These are phyloP conservation scores for Phytoseiulus persimilis DNA, from an alignment of 2,888 invertebrate genomes.

Conservation along the genomic window DNA sequence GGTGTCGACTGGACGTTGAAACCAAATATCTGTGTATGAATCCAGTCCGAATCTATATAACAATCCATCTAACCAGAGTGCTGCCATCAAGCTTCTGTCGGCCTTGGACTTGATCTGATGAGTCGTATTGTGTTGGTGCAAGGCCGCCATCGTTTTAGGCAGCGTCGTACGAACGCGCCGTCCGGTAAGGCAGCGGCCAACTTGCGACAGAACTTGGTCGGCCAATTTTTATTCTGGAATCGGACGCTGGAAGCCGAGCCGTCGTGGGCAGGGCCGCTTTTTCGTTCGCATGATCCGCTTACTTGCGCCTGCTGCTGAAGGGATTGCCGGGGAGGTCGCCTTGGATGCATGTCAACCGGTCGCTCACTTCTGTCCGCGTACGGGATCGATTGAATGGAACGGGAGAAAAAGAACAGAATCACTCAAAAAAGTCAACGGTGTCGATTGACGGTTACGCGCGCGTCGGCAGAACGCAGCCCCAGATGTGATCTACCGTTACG, in stretches of 20 bases:
- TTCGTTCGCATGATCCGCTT: not conserved
- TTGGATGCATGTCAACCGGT: not conserved
- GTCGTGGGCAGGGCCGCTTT: not conserved
- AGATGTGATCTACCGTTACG: conserved; percentile 5
- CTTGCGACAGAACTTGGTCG: not conserved
- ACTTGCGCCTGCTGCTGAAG: not conserved
- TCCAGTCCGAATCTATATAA: not conserved
- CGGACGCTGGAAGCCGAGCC: not conserved
- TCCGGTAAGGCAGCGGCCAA: not conserved
- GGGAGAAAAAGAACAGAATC: not conserved
- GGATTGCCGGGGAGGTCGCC: not conserved
- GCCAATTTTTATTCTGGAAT: not conserved
- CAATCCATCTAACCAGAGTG: not conserved
- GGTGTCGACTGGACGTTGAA: not conserved
- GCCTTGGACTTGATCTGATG: conserved; percentile 38
- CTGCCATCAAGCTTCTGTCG: conserved; percentile 21
- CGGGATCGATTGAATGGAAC: not conserved
- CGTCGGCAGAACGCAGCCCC: not conserved
- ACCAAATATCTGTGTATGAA: not conserved
- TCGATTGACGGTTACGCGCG: not conserved
- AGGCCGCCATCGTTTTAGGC: not conserved
- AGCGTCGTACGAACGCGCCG: not conserved
- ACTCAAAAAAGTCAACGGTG: not conserved
- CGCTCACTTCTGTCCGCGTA: not conserved
- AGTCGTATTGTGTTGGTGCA: conserved; percentile 7